phyloP scores from a whole-genome alignment of 2,888 invertebrate species.

The Cancer borealis region DNA sequence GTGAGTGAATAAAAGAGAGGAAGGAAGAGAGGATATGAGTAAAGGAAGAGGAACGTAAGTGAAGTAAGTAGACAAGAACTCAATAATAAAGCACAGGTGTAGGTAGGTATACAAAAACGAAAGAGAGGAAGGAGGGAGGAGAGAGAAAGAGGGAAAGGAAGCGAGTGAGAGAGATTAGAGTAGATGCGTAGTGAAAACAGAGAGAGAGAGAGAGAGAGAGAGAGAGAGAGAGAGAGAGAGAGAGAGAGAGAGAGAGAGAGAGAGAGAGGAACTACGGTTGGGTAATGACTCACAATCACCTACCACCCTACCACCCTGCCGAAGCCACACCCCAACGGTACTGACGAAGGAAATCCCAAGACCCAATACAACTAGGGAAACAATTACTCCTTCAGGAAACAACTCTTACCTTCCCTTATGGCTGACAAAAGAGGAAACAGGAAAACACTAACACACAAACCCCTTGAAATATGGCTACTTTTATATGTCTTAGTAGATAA shows the following conservation, averaged over 20 bases:
- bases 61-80: background rate
- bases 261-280: background rate
- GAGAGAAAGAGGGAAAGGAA: background rate
- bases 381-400: no score
- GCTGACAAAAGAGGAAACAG: no score
- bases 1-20: no score
- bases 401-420: no score
- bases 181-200: background rate
- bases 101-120: background rate
- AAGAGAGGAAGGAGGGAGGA: no score
- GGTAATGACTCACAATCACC: background rate
- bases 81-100: background rate
- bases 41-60: background rate
- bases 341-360: background rate
- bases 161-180: background rate
- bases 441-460: no score
- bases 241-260: conserved; percentile 14
- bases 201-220: background rate
- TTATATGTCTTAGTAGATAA: no score
- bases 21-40: background rate
- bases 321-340: background rate
- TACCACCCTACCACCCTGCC: background rate
- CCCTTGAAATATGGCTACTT: no score
- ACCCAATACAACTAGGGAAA: no score
- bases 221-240: conserved; percentile 8